Evolutionary conservation across 2,113 vertebrate species (phyloP).

Genomic region (Nansenia antarctica): DNA sequence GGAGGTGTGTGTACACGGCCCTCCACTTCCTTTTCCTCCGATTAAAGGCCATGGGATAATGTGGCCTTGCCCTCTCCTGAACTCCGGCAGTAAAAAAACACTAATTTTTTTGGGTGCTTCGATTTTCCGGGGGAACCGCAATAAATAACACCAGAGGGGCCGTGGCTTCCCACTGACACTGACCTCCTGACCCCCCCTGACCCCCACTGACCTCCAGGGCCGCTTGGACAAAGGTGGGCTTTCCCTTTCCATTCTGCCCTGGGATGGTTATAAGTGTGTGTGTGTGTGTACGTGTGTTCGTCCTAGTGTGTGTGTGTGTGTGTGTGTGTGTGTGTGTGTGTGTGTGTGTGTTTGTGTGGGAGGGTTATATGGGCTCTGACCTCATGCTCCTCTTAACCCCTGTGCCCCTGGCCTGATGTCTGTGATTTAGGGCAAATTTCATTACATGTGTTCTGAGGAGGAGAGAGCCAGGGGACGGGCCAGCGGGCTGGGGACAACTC

Average conservation of each 20-base stretch:
- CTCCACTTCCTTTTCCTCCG: conserved; percentile 68
- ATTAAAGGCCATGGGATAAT: conserved; percentile 62
- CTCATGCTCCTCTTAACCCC: conserved; percentile 76
- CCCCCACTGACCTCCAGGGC: conserved; percentile 65
- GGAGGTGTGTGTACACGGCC: conserved; percentile 37
- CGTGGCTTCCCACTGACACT: conserved; percentile 69
- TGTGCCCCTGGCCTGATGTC: conserved; percentile 72
- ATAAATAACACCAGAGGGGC: conserved; percentile 55
- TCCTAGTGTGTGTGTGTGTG: too few relatives aligned
- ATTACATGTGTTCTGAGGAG: conserved; percentile 77
- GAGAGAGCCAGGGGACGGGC: conserved; percentile 50
- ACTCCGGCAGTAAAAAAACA: conserved; percentile 59
- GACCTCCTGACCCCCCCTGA: conserved; percentile 77
- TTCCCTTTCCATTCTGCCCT: conserved; percentile 77
- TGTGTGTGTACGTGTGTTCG: too few relatives aligned
- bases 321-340: too few relatives aligned
- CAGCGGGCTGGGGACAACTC: conserved; percentile 55
- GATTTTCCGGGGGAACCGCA: conserved; percentile 58
- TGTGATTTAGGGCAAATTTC: conserved; percentile 78
- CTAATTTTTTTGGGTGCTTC: conserved; percentile 63
- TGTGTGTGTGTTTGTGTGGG: too few relatives aligned
- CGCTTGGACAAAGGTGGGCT: conserved; percentile 75
- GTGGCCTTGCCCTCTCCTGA: conserved; percentile 52
- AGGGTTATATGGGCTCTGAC: conserved; percentile 73
- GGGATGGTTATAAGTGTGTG: conserved; percentile 73